phyloP scores from a whole-genome alignment of 2,113 vertebrate species.

The Pampusana beccarii region DNA sequence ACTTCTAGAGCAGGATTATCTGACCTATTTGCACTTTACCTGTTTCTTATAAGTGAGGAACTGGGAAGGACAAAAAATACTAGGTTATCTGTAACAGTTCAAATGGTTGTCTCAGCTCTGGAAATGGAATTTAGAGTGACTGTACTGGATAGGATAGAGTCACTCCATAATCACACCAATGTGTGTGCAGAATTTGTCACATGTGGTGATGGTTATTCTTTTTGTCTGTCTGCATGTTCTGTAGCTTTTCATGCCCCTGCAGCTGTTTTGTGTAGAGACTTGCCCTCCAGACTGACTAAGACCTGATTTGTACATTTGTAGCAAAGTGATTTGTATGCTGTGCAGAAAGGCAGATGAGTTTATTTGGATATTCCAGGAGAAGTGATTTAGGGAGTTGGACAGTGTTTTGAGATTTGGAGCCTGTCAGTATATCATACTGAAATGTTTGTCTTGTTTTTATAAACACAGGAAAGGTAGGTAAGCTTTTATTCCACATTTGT shows the following conservation, averaged over 20 bases:
- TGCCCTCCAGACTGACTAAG: not conserved
- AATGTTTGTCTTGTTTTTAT: conserved; percentile 72
- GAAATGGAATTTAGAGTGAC: not conserved
- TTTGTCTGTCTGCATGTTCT: not conserved
- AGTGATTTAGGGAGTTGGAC: conserved; percentile 11
- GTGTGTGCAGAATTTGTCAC: not conserved
- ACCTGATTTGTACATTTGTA: not conserved
- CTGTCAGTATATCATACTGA: conserved; percentile 22
- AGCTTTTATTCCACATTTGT: not conserved
- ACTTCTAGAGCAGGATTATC: not conserved
- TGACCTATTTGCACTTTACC: not conserved
- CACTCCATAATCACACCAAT: not conserved
- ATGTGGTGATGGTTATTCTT: not conserved
- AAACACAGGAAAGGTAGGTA: conserved; percentile 71
- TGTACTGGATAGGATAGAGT: not conserved
- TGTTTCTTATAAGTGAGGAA: not conserved
- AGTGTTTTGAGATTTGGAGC: conserved; percentile 32
- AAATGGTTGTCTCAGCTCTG: not conserved
- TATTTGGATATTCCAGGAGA: not conserved
- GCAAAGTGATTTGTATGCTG: not conserved
- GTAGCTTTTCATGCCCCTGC: not conserved
- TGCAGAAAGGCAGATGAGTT: not conserved
- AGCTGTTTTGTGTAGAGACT: not conserved
- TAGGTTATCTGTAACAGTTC: not conserved
- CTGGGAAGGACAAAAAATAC: not conserved